Evolutionary conservation across 2,797 vertebrate species (phyloP).

Genomic region (Pseudomugil tenellus): DNA sequence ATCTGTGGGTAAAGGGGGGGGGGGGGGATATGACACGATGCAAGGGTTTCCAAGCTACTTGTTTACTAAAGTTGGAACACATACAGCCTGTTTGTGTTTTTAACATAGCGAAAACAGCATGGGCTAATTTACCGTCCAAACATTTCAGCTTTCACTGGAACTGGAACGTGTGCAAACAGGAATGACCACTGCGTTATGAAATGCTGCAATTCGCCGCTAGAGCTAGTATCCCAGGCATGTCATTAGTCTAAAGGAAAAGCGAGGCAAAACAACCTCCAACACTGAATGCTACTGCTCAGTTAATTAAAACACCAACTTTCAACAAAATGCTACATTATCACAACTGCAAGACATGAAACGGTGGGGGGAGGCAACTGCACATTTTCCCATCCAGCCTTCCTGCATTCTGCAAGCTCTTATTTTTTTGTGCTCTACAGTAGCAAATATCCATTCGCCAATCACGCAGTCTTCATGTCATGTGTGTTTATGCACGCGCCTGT

Average conservation of each 20-base stretch:
- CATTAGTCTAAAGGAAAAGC: conserved; percentile 54
- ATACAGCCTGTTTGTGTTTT: conserved; percentile 6
- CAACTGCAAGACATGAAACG: conserved; percentile 55
- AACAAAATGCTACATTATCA: conserved; percentile 71
- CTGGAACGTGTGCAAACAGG: not conserved
- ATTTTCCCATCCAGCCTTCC: conserved; percentile 30
- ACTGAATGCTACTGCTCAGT: conserved; percentile 44
- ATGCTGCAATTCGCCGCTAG: conserved; percentile 42
- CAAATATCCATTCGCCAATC: conserved; percentile 62
- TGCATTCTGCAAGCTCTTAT: conserved; percentile 30
- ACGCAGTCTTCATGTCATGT: conserved; percentile 7
- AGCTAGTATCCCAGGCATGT: conserved; percentile 43
- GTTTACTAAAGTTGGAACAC: conserved; percentile 43
- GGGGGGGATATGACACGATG: conserved; percentile 37
- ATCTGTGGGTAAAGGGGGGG: too few species aligned
- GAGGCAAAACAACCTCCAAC: conserved; percentile 36
- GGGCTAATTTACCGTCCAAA: conserved; percentile 11
- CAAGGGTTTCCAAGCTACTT: conserved; percentile 62
- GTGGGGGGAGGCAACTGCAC: conserved; percentile 28
- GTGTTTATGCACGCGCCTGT: conserved; percentile 16
- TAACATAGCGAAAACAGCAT: conserved; percentile 46
- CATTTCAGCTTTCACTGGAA: conserved; percentile 2
- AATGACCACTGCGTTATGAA: conserved; percentile 28
- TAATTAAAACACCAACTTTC: conserved; percentile 75
- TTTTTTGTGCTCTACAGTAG: conserved; percentile 11